phyloP scores from a whole-genome alignment of 2,113 vertebrate species.

The Telmatochromis sp. region DNA sequence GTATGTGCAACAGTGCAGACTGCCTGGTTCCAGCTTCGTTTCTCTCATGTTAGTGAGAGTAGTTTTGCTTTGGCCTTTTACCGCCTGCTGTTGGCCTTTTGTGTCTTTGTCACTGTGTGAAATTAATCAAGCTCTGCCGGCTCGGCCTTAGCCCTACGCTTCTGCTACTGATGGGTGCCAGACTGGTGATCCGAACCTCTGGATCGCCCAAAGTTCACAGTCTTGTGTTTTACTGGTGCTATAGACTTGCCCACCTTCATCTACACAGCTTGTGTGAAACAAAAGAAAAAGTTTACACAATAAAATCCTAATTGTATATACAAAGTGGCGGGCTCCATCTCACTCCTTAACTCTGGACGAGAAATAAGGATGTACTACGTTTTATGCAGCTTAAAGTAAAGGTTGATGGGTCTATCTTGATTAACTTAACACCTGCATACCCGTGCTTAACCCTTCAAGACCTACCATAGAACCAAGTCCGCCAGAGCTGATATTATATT shows the following conservation, averaged over 20 bases:
- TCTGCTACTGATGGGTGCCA: neutral
- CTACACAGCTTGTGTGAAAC: neutral
- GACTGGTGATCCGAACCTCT: neutral
- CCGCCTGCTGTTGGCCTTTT: neutral
- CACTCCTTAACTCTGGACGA: neutral
- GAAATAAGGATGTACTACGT: neutral
- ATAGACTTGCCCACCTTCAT: neutral
- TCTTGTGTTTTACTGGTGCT: neutral
- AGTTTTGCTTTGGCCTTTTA: neutral
- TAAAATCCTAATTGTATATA: neutral
- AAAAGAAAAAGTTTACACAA: neutral
- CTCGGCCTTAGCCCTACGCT: neutral
- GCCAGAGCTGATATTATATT: accelerated
- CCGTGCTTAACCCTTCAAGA: neutral
- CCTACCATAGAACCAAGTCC: no score
- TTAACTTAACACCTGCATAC: neutral
- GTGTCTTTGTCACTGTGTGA: neutral
- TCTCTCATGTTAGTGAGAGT: neutral
- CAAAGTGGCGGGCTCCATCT: neutral
- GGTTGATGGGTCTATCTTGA: neutral
- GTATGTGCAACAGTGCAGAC: neutral
- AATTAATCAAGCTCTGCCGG: neutral
- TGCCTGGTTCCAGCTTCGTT: neutral
- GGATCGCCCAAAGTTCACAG: neutral
- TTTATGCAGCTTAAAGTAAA: neutral